Evolutionary conservation across 2,797 vertebrate genomes (phyloP).

Genomic region (Gymnopithys bicolor): DNA sequence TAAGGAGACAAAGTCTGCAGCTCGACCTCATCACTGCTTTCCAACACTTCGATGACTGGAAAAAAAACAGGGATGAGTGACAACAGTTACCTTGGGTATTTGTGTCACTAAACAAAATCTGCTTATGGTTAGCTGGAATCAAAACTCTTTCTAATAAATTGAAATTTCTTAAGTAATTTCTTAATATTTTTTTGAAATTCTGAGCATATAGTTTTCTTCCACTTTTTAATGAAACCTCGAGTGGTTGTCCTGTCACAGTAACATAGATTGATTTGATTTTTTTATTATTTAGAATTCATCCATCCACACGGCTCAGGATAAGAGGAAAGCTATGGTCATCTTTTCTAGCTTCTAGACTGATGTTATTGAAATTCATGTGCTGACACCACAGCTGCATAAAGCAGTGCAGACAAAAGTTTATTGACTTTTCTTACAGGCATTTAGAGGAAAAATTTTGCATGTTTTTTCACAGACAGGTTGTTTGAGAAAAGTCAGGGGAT

Average conservation of each 20-base stretch:
- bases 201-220: background rate
- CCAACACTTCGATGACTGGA: background rate
- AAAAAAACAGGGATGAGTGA: background rate
- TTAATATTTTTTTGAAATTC: background rate
- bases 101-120: background rate
- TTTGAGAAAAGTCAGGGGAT: background rate
- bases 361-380: constrained; percentile 76
- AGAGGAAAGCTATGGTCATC: background rate
- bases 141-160: background rate
- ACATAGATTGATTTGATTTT: background rate
- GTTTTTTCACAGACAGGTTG: background rate
- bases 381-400: constrained; percentile 69
- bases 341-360: background rate
- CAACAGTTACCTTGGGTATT: background rate
- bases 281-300: constrained; percentile 8
- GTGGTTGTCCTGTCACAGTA: background rate
- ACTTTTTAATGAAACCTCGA: background rate
- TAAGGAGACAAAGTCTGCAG: background rate
- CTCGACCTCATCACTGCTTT: background rate
- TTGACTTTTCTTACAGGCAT: constrained; percentile 72
- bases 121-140: background rate
- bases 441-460: background rate
- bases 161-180: background rate
- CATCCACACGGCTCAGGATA: background rate
- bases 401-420: constrained; percentile 68